These are phyloP conservation scores for Rosalia funebris DNA, from an alignment of 2,888 invertebrate species.

Conservation along the genomic window DNA sequence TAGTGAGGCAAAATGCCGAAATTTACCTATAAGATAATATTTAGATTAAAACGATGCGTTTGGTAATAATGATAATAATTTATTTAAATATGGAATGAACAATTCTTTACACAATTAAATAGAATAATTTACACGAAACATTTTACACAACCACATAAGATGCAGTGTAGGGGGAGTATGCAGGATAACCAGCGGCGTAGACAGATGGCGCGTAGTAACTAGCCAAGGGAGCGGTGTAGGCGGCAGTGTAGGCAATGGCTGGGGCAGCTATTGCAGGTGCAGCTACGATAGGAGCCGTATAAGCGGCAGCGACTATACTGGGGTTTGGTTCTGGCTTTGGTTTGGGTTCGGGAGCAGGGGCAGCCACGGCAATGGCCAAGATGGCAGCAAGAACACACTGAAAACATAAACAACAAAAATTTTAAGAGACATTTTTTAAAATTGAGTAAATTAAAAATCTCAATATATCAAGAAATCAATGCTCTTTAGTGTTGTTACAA, in stretches of 20 bases:
- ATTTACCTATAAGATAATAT: too few species aligned
- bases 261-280: slow-evolving; percentile 26
- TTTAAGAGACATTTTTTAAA: too few species aligned
- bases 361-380: slow-evolving; percentile 29
- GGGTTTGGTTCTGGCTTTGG: slow-evolving; percentile 26
- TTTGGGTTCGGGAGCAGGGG: slow-evolving; percentile 32
- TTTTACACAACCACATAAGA: slow-evolving; percentile 31
- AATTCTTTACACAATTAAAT: too few species aligned
- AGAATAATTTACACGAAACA: neutral
- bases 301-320: slow-evolving; percentile 29
- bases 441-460: too few species aligned
- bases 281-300: slow-evolving; percentile 30
- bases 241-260: slow-evolving; percentile 27
- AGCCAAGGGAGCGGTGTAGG: slow-evolving; percentile 31
- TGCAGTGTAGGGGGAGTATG: slow-evolving; percentile 28
- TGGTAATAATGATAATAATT: too few species aligned
- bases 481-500: too few species aligned
- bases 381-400: slow-evolving; percentile 29
- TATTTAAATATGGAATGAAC: too few species aligned
- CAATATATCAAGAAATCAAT: too few species aligned
- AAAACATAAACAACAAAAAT: too few species aligned
- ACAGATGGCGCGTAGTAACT: slow-evolving; percentile 31
- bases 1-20: too few species aligned
- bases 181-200: slow-evolving; percentile 32
- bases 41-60: too few species aligned